A percentile compares a stretch with the other conserved stretches of the same genome.
These are phyloP conservation scores for Camponotus vicinus DNA, from an alignment of 1,140 invertebrate genomes.

Conservation along the genomic window DNA sequence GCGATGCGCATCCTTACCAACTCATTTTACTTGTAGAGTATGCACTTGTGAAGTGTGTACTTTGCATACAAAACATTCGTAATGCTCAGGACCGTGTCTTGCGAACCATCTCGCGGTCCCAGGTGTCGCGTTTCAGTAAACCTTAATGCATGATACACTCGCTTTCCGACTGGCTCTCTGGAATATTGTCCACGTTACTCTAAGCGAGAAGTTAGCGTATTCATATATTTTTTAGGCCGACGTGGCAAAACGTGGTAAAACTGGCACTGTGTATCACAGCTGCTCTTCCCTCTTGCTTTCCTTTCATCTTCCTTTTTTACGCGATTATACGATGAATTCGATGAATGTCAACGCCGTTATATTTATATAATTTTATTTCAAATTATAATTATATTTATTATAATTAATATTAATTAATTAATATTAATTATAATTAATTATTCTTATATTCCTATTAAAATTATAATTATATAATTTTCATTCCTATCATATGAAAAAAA, in stretches of 20 bases:
- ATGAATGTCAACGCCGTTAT: neutral
- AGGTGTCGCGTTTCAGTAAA: slow-evolving; percentile 70
- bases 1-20: slow-evolving; percentile 20
- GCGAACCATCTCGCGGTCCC: slow-evolving; percentile 26
- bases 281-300: neutral
- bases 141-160: slow-evolving; percentile 66
- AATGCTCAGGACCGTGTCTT: slow-evolving; percentile 58
- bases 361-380: neutral
- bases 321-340: neutral
- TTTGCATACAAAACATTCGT: slow-evolving; percentile 75
- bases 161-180: neutral
- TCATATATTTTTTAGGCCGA: slow-evolving; percentile 28
- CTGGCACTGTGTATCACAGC: neutral
- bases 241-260: neutral
- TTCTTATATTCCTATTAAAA: too few relatives aligned
- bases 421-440: too few relatives aligned
- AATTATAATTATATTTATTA: too few relatives aligned
- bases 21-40: slow-evolving; percentile 66
- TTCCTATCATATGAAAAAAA: too few relatives aligned
- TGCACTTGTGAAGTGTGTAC: slow-evolving; percentile 66
- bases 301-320: neutral
- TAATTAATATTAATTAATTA: too few relatives aligned
- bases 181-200: slow-evolving; percentile 2
- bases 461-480: too few relatives aligned
- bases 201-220: slow-evolving; percentile 34